Base-by-base conservation (phyloP, 2,113 vertebrate species). In the Pipa parva region DNA sequence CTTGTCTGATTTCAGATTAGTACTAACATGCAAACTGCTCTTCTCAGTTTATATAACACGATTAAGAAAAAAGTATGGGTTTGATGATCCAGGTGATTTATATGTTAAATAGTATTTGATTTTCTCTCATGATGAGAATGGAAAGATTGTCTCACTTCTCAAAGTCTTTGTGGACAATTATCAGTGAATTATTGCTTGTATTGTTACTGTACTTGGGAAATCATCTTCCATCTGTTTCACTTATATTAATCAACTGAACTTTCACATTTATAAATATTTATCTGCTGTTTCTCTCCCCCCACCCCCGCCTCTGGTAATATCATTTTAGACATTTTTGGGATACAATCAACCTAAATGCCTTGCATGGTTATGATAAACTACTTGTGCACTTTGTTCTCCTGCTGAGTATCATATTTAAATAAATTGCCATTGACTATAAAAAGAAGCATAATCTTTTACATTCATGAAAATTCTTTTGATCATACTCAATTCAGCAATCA, bases 361-460 rank as follows among this genome's bases (percentile, higher is more conserved):
- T 3, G 76, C 77, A 90, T 85, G 85, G 84, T 88, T 88, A 88
- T 0, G 64, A 90, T 88, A 89, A 90, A 89, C 73, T 77, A 72
- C 75, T 77, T 81, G 75, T 82, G 78, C 79, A 71, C 80, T 88
- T 89, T 86, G 56, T 83, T 84, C 84, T 83, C 84, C 84, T 85
- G 83, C 81, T 79, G 82, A 84, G 83, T 88, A 90, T 89, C 84
- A 82, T 82, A 82, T 90, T 88, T 81, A 86, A 88, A 81, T 83
- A 88, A 89, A 88, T 87, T 87, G 81, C 81, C 75, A 80, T 82
- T 79, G 81, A 81, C 71, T 80, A 83, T 73, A 77, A 75, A 9
- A 21, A 80, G 78, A 73, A 79, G 76, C 63, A 79, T 73, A 87
- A 86, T 86, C 79, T 81, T 79, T 82, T 73, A 80, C 79, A 77